These are phyloP conservation scores for Loripinus fragilis DNA, from an alignment of 2,888 invertebrate species.

Conservation along the genomic window DNA sequence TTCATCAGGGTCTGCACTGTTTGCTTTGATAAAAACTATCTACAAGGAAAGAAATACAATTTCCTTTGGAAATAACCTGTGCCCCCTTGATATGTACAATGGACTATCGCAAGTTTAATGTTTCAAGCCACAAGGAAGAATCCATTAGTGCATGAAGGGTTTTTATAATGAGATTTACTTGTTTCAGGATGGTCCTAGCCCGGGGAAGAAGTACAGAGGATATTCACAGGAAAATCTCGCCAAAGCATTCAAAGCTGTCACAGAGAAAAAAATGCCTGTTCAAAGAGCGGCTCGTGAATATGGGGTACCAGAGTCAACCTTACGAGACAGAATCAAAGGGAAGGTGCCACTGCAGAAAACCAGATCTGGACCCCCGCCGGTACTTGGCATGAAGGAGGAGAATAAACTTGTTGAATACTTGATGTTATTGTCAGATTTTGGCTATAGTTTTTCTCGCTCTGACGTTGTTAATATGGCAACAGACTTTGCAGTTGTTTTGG, in stretches of 20 bases:
- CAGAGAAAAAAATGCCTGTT: slow-evolving; percentile 50
- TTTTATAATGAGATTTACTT: no score
- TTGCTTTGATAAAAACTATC: no score
- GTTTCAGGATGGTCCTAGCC: slow-evolving; percentile 43
- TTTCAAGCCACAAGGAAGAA: no score
- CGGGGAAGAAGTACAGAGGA: slow-evolving; percentile 51
- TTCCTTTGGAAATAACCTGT: no score
- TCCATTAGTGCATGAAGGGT: no score
- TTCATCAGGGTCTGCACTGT: no score
- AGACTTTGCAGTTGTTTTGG: slow-evolving; percentile 58
- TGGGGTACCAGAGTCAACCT: slow-evolving; percentile 57
- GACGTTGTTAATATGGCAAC: slow-evolving; percentile 55
- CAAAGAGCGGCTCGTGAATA: slow-evolving; percentile 54
- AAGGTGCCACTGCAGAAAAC: slow-evolving; percentile 41
- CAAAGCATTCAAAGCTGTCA: slow-evolving; percentile 47
- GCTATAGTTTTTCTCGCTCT: slow-evolving; percentile 53
- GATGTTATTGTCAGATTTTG: slow-evolving; percentile 44
- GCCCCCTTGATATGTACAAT: no score
- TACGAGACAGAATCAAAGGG: slow-evolving; percentile 56
- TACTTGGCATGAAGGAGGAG: slow-evolving; percentile 54
- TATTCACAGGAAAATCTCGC: slow-evolving; percentile 52
- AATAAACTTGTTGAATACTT: slow-evolving; percentile 58
- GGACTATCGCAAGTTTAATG: no score
- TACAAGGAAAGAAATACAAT: no score
- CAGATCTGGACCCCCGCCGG: slow-evolving; percentile 56